phyloP scores from a whole-genome alignment of 2,113 vertebrate genomes.

The Gadus macrocephalus region DNA sequence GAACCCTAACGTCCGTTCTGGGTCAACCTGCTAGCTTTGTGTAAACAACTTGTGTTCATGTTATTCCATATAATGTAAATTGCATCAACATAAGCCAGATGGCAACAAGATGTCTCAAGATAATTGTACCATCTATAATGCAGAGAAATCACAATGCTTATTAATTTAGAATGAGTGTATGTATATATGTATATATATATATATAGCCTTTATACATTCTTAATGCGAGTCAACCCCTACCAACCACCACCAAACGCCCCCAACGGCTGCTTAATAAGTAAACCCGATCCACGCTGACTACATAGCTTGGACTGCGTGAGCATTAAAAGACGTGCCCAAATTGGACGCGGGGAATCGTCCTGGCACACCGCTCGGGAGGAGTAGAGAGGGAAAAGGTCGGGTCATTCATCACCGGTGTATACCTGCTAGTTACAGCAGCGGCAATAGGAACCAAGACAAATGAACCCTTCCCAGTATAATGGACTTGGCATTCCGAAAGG shows the following conservation, averaged over 20 bases:
- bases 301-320: conserved; percentile 8
- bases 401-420: conserved; percentile 56
- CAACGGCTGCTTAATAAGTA: not conserved
- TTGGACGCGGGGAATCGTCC: conserved; percentile 38
- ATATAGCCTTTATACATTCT: not conserved
- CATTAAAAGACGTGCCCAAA: conserved; percentile 37
- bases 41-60: too few species aligned
- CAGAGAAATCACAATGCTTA: too few species aligned
- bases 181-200: not conserved
- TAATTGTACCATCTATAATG: too few species aligned
- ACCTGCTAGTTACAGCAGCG: conserved; percentile 65
- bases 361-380: conserved; percentile 39
- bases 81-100: too few species aligned
- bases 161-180: too few species aligned
- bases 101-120: too few species aligned
- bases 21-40: too few species aligned
- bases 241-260: too few species aligned
- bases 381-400: conserved; percentile 57
- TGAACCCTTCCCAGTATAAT: conserved; percentile 65
- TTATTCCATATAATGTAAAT: too few species aligned
- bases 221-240: too few species aligned
- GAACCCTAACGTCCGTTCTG: too few species aligned
- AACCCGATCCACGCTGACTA: too few species aligned
- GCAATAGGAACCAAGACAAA: conserved; percentile 63
- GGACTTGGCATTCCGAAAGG: conserved; percentile 61